Percentiles rank a stretch among this genome's conserved stretches.
These are phyloP conservation scores for Cichlasoma orientale DNA, from an alignment of 2,797 vertebrate species.

Conservation along the genomic window DNA sequence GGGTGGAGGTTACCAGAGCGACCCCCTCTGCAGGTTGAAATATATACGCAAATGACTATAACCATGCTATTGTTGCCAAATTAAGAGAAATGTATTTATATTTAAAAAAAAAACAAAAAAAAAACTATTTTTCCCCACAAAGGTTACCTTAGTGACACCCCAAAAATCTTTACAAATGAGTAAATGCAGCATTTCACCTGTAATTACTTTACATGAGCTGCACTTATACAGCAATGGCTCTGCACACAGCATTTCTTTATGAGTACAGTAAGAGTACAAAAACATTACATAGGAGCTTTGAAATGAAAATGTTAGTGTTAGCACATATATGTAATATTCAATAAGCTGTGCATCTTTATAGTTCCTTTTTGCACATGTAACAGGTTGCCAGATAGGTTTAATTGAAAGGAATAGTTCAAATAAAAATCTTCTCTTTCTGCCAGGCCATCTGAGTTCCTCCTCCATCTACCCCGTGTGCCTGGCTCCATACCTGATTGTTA, in stretches of 20 bases:
- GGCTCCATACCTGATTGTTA: slow-evolving; percentile 96
- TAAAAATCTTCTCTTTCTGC: background rate
- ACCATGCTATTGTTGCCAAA: background rate
- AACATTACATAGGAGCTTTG: too few relatives aligned
- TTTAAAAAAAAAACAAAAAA: too few relatives aligned
- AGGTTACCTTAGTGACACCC: too few relatives aligned
- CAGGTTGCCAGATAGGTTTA: background rate
- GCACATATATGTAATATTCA: background rate
- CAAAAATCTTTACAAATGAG: background rate
- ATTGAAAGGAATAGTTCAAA: background rate
- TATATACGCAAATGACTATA: background rate
- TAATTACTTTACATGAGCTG: too few relatives aligned
- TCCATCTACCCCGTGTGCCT: slow-evolving; percentile 99
- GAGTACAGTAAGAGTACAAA: too few relatives aligned
- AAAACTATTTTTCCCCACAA: background rate
- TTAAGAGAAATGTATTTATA: too few relatives aligned
- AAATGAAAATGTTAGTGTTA: too few relatives aligned
- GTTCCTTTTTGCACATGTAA: background rate
- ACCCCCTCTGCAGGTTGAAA: slow-evolving; percentile 94
- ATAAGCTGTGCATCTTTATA: background rate
- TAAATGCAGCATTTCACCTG: background rate
- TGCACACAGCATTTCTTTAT: too few relatives aligned
- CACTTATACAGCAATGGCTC: too few relatives aligned
- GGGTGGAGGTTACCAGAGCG: slow-evolving; percentile 94
- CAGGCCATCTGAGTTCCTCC: slow-evolving; percentile 97